Evolutionary conservation across 2,888 invertebrate species (phyloP).

Genomic region (Dioctria rufipes): DNA sequence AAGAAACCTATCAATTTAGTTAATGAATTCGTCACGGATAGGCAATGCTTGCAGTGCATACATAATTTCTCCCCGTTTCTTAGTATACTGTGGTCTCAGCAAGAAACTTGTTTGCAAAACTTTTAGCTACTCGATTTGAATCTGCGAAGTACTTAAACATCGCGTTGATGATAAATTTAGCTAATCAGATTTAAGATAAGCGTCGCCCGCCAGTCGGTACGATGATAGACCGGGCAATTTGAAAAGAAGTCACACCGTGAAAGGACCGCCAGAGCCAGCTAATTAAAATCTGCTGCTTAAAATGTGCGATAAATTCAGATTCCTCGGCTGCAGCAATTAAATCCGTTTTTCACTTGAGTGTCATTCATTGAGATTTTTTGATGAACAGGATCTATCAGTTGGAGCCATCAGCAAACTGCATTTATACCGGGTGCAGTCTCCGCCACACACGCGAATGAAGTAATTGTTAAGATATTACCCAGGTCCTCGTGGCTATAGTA

Average conservation of each 20-base stretch:
- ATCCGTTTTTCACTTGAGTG: constrained; percentile 52
- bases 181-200: constrained; percentile 49
- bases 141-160: constrained; percentile 32
- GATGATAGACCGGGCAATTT: constrained; percentile 43
- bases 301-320: constrained; percentile 44
- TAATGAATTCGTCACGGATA: not conserved
- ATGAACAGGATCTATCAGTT: constrained; percentile 48
- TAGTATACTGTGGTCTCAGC: not conserved
- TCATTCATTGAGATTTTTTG: constrained; percentile 51
- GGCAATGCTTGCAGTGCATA: not conserved
- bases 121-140: constrained; percentile 8
- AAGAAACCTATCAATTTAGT: not conserved
- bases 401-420: constrained; percentile 43
- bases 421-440: constrained; percentile 18
- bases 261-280: constrained; percentile 31
- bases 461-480: constrained; percentile 48
- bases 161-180: constrained; percentile 50
- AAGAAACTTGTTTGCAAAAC: constrained; percentile 3
- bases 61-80: not conserved
- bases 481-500: not conserved
- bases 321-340: constrained; percentile 44
- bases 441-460: constrained; percentile 46
- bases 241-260: constrained; percentile 42
- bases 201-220: constrained; percentile 1
- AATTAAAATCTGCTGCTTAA: constrained; percentile 49